Evolutionary conservation across 2,888 invertebrate genomes (phyloP).

Genomic region (Drosophila nigricruria): DNA sequence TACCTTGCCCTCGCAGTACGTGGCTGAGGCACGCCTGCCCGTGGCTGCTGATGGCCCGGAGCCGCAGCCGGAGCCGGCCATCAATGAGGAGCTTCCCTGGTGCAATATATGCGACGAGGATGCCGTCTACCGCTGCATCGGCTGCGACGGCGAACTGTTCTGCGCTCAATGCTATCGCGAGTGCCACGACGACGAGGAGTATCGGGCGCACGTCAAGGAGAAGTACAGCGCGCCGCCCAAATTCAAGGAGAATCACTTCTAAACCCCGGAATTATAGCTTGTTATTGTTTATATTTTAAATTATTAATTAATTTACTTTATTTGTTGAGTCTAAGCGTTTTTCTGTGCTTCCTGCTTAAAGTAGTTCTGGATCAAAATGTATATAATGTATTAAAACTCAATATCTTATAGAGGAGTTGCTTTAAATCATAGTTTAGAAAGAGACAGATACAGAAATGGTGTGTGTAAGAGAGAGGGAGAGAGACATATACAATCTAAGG

Average conservation of each 20-base stretch:
- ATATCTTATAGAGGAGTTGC: conserved; percentile 17
- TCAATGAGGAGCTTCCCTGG: conserved; percentile 89
- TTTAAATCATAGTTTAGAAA: conserved; percentile 8
- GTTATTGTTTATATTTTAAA: conserved; percentile 1
- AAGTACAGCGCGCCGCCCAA: conserved; percentile 80
- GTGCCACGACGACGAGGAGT: conserved; percentile 89
- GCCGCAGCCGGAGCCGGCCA: conserved; percentile 74
- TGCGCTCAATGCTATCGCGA: conserved; percentile 91
- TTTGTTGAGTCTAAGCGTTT: conserved; percentile 2
- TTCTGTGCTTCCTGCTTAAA: conserved; percentile 15
- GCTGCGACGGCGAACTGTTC: conserved; percentile 92
- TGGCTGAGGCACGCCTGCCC: conserved; percentile 86
- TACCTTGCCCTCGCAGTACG: conserved; percentile 81
- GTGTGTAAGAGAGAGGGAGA: neutral
- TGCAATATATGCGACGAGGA: conserved; percentile 95
- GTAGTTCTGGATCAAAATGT: conserved; percentile 8
- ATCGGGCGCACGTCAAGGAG: conserved; percentile 79
- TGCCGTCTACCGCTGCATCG: conserved; percentile 90
- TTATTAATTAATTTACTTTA: conserved; percentile 6
- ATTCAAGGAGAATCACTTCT: conserved; percentile 82
- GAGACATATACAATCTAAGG: conserved; percentile 4
- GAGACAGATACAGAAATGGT: neutral
- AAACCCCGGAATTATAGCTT: neutral
- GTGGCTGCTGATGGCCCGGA: conserved; percentile 85
- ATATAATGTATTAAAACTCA: conserved; percentile 25